Evolutionary conservation across 2,888 invertebrate species (phyloP), one percentile per base, ranked within the genome.

Genomic region (Cephus rjabovi): DNA sequence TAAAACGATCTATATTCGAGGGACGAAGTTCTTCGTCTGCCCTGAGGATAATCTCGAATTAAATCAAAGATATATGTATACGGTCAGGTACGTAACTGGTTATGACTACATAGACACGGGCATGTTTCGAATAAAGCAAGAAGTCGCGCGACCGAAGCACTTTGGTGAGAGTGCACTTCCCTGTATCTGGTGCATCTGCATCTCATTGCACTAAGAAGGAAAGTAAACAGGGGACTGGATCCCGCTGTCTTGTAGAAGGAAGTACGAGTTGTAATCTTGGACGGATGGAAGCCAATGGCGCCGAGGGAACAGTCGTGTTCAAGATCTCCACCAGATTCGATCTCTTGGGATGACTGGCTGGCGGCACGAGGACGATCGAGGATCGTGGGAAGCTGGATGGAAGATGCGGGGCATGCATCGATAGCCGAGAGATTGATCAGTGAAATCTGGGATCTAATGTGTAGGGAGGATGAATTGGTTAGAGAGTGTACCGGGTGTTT

Each of bases 171-270:
- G 71, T 71, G 71, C 71, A 71, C 12, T 33, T 71, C 15, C 15
- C 23, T 71, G 71, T 71, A 71, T 33, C 71, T 30, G 71, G 71
- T 33, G 31, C 71, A 33, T 71, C 71, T 71, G 71, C 71, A 71
- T 71, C 30, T 71, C 71, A 71, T 68, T 74, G 34, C 71, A n/a
- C 11, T 23, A 69, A 68, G 78, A 75, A 75, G 23, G 79, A 79
- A 79, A 77, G 79, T 79, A 79, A 79, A 79, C 74, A 76, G 71
- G 71, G 69, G 40, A 34, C 30, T 69, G 34, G 68, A 31, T 35
- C 23, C 73, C 31, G 23, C 31, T 68, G 35, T 71, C 75, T 30
- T 40, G 15, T 77, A 35, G 40, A 56, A 56, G 40, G 40, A 56
- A 56, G 40, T 56, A 23, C 40, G 23, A 23, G 40, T 56, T 56